Evolutionary conservation across 1,140 invertebrate species (phyloP).

Genomic region (Penaeus indicus): DNA sequence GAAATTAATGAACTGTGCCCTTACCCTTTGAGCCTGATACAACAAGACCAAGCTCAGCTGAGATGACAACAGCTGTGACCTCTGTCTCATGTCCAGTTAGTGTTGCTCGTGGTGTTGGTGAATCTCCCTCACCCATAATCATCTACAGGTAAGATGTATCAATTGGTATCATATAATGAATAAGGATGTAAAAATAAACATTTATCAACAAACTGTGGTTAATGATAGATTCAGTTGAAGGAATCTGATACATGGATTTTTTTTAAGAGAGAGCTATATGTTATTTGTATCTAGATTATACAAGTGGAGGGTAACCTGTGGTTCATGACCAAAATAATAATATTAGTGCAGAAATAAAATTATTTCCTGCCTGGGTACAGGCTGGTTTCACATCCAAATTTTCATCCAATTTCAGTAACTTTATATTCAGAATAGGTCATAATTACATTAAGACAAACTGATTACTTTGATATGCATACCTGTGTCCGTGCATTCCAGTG

Average conservation of each 20-base stretch:
- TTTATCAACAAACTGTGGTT: neutral
- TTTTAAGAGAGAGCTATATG: too few relatives aligned
- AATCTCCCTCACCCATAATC: constrained; percentile 93
- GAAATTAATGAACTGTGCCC: constrained; percentile 62
- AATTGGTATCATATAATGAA: neutral
- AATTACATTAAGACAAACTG: too few relatives aligned
- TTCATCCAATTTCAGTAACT: too few relatives aligned
- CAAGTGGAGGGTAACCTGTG: too few relatives aligned
- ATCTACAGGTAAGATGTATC: constrained; percentile 47
- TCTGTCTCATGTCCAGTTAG: constrained; percentile 97
- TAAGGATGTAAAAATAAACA: neutral
- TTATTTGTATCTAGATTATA: too few relatives aligned
- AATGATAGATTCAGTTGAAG: neutral
- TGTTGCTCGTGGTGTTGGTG: constrained; percentile 94
- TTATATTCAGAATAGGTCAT: too few relatives aligned
- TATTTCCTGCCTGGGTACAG: too few relatives aligned
- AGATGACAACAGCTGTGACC: constrained; percentile 94
- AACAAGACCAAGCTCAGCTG: constrained; percentile 97
- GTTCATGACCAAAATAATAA: too few relatives aligned
- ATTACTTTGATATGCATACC: constrained; percentile 71
- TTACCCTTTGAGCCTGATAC: constrained; percentile 91
- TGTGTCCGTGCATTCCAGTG: constrained; percentile 97
- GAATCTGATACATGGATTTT: too few relatives aligned
- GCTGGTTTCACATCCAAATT: too few relatives aligned
- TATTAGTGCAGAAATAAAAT: too few relatives aligned